Evolutionary conservation across 1,140 invertebrate genomes (phyloP).

Genomic region (Zophobas atratus): DNA sequence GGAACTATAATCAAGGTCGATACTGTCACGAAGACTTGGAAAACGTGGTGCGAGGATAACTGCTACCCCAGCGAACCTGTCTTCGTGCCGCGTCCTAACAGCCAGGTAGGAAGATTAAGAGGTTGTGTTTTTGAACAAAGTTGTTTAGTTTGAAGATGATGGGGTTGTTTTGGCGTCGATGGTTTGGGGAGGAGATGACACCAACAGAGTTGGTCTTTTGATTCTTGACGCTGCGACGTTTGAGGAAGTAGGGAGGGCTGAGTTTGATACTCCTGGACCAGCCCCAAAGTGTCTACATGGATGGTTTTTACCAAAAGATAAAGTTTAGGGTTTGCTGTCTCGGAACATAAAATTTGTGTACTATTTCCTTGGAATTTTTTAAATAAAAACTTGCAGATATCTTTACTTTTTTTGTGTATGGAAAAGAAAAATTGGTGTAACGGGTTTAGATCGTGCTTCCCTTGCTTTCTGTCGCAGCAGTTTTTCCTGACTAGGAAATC

Average conservation of each 20-base stretch:
- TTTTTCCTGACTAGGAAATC: too few species aligned
- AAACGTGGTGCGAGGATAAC: conserved; percentile 81
- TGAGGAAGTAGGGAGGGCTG: conserved; percentile 77
- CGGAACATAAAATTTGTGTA: too few species aligned
- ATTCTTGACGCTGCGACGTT: conserved; percentile 80
- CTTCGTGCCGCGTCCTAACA: conserved; percentile 82
- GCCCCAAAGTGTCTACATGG: conserved; percentile 87
- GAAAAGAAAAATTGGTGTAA: too few species aligned
- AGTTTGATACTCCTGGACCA: conserved; percentile 78
- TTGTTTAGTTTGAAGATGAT: conserved; percentile 79
- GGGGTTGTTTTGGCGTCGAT: conserved; percentile 81
- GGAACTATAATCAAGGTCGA: conserved; percentile 83
- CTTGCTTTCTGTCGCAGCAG: too few species aligned
- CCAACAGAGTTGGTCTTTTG: conserved; percentile 77
- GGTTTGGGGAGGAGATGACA: conserved; percentile 75
- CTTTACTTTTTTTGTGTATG: too few species aligned
- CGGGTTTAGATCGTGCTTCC: too few species aligned
- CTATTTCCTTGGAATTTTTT: too few species aligned
- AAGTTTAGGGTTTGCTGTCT: too few species aligned
- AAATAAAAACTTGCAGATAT: too few species aligned
- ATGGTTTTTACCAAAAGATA: conserved; percentile 75
- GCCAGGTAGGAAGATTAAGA: conserved; percentile 71
- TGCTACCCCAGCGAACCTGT: conserved; percentile 91
- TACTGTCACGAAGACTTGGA: conserved; percentile 73
- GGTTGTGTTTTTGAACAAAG: conserved; percentile 45